A percentile compares a stretch with the other conserved stretches of the same genome.
Conservation (phyloP, 2,888 invertebrate genomes). For the Prosopocoilus inquinatus region DNA sequence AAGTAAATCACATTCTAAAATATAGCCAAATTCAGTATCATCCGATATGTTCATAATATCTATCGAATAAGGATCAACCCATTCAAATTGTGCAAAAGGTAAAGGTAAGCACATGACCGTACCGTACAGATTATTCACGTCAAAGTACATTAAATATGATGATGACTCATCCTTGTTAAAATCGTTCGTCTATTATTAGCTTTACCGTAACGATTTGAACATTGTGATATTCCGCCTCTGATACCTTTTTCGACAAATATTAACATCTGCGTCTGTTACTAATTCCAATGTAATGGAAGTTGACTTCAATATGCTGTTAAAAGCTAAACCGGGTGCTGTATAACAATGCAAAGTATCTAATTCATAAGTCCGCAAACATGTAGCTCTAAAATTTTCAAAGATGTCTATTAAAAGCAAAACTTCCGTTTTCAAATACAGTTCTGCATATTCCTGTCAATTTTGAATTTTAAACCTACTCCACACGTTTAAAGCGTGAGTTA, state of each 20-base stretch:
- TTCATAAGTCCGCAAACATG: constrained; percentile 32
- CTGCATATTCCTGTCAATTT: constrained; percentile 39
- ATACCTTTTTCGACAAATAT: constrained; percentile 13
- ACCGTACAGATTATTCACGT: constrained; percentile 24
- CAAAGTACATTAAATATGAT: constrained; percentile 26
- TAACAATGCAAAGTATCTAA: constrained; percentile 37
- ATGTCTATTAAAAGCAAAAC: constrained; percentile 41
- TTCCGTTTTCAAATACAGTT: constrained; percentile 42
- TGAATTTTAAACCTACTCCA: constrained; percentile 37
- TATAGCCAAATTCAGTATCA: constrained; percentile 29
- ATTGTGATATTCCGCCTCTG: constrained; percentile 9
- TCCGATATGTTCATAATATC: background rate
- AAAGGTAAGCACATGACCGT: constrained; percentile 22
- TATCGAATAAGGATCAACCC: too few species aligned
- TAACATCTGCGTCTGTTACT: constrained; percentile 5
- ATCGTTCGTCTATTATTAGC: constrained; percentile 39
- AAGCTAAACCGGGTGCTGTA: constrained; percentile 35
- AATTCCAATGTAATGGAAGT: constrained; percentile 22
- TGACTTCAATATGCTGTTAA: constrained; percentile 35
- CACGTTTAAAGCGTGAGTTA: constrained; percentile 39
- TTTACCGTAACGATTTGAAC: constrained; percentile 33
- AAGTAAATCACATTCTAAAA: constrained; percentile 39
- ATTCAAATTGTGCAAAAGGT: constrained; percentile 28
- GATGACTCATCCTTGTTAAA: background rate
- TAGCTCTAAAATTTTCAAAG: constrained; percentile 42